Evolutionary conservation across 1,140 invertebrate genomes (phyloP).

Genomic region (Penaeus chinensis): DNA sequence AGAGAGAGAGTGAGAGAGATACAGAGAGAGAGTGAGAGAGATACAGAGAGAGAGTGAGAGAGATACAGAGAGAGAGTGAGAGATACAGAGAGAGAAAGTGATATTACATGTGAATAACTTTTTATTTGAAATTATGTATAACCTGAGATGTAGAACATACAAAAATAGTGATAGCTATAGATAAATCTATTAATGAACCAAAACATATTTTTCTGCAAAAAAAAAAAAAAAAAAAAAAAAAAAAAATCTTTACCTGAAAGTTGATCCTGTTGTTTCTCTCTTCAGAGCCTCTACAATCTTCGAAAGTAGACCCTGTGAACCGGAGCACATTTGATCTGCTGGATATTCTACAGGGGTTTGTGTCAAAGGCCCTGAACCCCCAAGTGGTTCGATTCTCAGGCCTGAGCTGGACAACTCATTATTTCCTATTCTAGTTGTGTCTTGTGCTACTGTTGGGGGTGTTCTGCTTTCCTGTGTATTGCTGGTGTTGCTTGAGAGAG

Average conservation of each 20-base stretch:
- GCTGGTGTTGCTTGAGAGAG: not conserved
- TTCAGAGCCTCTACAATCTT: constrained; percentile 56
- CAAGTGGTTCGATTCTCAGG: not conserved
- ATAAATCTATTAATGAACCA: too few species aligned
- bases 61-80: too few species aligned
- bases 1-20: too few species aligned
- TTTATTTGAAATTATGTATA: too few species aligned
- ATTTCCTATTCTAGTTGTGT: not conserved
- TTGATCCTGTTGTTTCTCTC: constrained; percentile 55
- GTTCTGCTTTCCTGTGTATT: constrained; percentile 3
- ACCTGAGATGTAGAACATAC: too few species aligned
- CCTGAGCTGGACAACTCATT: too few species aligned
- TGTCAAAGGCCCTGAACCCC: not conserved
- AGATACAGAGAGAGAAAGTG: too few species aligned
- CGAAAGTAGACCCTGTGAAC: constrained; percentile 41
- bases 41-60: too few species aligned
- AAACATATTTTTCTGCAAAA: not conserved
- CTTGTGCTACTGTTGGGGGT: not conserved
- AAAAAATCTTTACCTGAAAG: constrained; percentile 34
- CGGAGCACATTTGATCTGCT: constrained; percentile 51
- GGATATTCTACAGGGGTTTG: constrained; percentile 36
- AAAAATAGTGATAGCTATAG: too few species aligned
- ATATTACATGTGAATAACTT: too few species aligned
- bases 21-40: too few species aligned
- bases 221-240: constrained; percentile 9